Base-by-base conservation (phyloP, 2,888 invertebrate species). In the Penaeus monodon region DNA sequence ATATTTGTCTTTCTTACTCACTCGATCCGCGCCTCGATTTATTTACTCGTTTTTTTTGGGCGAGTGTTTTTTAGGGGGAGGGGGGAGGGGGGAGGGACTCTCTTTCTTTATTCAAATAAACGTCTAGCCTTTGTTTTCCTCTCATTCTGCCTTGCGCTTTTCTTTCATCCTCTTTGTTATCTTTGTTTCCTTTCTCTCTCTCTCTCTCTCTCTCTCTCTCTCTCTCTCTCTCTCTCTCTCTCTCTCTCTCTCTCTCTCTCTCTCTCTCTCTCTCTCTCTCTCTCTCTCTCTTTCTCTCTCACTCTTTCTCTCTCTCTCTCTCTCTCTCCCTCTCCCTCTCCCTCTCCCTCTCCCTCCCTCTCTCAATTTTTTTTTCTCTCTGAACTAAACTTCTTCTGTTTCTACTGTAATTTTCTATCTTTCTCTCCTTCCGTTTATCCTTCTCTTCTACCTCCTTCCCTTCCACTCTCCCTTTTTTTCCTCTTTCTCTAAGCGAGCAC, bases 181-280 rank as follows among this genome's bases (percentile, higher is more conserved):
- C 64, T 79, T 64, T 29, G 65, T 64, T 29, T 79, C 63, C 64
- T 64, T 33, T 38, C 14, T n/a, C 12, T 78, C 24, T 57, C 7
- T 24, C 29, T 24, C n/a, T 63, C 0, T 78, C 44, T 63, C 63
- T 57, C 57, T 57, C 27, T 57, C 78, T 78, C 78, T 78, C 29
- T 29, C 57, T 57, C 29, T 29, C 20, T 38, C 49, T 38, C 24
- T 78, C 57, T 49, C 57, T 38, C 24, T n/a, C 57, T 49, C 7
- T 64, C 63, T 64, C 33, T 14, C 33, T n/a, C n/a, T 64, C 64
- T 29, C 79, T 64, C 79, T 79, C 65, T 12, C 79, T 38, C 65
- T 7, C 64, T 64, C 29, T 24, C 20, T 22, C 17, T n/a, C n/a
- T 49, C 24, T 49, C 38, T n/a, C 44, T 17, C 49, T 49, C 64